Conservation (phyloP, 2,113 vertebrate species). For the Stigmatopora argus region DNA sequence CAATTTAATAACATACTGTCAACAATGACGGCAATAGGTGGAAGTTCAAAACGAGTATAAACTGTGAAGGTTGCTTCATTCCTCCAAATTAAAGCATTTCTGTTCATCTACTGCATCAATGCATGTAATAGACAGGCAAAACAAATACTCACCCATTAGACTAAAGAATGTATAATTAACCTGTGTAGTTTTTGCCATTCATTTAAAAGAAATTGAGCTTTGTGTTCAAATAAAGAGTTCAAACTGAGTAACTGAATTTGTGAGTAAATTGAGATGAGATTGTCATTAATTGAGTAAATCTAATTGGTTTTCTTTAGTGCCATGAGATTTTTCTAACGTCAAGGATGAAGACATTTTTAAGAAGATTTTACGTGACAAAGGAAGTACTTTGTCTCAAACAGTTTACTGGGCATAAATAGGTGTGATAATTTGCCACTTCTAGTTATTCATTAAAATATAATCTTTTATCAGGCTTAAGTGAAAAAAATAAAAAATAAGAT, state of each 20-base stretch:
- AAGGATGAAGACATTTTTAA: background rate
- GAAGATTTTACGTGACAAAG: conserved; percentile 47
- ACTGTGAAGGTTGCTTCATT: too few relatives aligned
- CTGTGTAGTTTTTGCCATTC: background rate
- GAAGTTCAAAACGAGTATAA: too few relatives aligned
- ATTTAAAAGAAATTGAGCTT: background rate
- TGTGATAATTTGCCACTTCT: conserved; percentile 67
- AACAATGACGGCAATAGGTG: too few relatives aligned
- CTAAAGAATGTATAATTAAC: too few relatives aligned
- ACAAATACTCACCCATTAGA: too few relatives aligned
- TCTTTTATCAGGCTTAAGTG: conserved; percentile 71
- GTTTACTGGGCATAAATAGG: conserved; percentile 66
- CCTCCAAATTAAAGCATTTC: too few relatives aligned
- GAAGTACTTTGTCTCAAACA: conserved; percentile 56
- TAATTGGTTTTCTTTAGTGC: too few relatives aligned
- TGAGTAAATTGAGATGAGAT: background rate
- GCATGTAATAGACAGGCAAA: too few relatives aligned
- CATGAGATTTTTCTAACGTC: too few relatives aligned
- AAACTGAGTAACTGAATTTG: background rate
- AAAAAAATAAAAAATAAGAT: conserved; percentile 67
- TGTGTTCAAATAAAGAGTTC: background rate
- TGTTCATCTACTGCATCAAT: too few relatives aligned
- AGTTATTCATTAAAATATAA: conserved; percentile 67
- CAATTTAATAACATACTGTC: too few relatives aligned
- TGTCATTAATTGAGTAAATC: too few relatives aligned